Base-by-base conservation (phyloP, 2,888 invertebrate species). In the Latrodectus elegans region DNA sequence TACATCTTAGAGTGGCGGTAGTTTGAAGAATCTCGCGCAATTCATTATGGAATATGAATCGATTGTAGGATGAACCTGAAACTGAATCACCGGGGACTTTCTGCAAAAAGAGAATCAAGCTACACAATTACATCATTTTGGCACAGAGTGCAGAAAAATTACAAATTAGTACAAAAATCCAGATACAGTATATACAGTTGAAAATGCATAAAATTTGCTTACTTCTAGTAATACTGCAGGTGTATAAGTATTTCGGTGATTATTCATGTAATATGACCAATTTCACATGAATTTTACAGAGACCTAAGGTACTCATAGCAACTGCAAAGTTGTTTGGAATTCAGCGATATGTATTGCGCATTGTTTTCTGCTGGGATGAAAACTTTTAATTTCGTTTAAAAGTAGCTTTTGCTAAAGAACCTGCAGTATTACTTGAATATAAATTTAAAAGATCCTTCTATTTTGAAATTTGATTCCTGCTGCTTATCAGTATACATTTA, bases 271-370 rank as follows among this genome's bases (percentile, higher is more conserved):
- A 60, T 60, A 60, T n/a, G 60, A 60, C 38, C 38, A 38, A 38
- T 38, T 15, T 60, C 60, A 60, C 60, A n/a, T 60, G 55, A 70
- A 4, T 8, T 15, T 22, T 64, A 49, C 1, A 26, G 12, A 26
- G 72, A 22, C 38, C 4, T 72, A 67, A 72, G 60, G 26, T 82
- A 75, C 67, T 17, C 22, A 79, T 75, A 75, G 76, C 76, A 86
- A 76, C 81, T 71, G 71, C 72, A 72, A 73, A 53, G 51, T 10
- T 60, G 10, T 60, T 38, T 81, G 76, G 80, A 81, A 65, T 86
- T 80, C 72, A 81, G 81, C 86, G 86, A 76, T 77, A 38, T 65
- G 8, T 12, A 9, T 17, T 81, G 86, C 86, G 81, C 86, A 86
- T 53, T 52, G n/a, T 55, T 60, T 73, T 65, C 79, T 81, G 75